phyloP scores from a whole-genome alignment of 2,797 vertebrate species.

The Macrochelys suwanniensis region DNA sequence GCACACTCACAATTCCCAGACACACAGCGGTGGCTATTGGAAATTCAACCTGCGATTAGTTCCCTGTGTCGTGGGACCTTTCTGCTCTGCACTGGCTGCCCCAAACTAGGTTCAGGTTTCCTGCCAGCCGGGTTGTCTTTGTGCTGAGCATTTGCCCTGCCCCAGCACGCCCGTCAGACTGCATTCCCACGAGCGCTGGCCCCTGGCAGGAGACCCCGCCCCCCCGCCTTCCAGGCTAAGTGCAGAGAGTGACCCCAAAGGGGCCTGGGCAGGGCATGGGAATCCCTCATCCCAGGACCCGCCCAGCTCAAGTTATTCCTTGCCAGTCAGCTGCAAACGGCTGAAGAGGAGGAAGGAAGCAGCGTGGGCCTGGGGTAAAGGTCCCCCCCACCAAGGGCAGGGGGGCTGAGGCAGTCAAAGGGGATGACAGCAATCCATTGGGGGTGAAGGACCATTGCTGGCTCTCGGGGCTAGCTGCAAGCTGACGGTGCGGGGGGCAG shows the following conservation, averaged over 20 bases:
- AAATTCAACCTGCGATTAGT: no score
- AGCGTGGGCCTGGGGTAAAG: background rate
- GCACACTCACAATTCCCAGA: no score
- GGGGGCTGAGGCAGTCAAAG: background rate
- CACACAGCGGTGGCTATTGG: no score
- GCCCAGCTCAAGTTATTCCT: background rate
- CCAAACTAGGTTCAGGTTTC: background rate
- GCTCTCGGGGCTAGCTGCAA: background rate
- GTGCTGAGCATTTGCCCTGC: no score
- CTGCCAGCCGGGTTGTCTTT: no score
- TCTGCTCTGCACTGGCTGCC: background rate
- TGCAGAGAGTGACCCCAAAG: background rate
- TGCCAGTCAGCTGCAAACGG: background rate
- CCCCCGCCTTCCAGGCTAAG: no score
- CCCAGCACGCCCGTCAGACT: background rate
- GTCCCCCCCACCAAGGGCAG: no score
- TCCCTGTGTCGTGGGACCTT: background rate
- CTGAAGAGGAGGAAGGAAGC: background rate
- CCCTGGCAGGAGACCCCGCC: no score
- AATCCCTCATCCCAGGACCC: no score
- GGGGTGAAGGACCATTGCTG: no score
- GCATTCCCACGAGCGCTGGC: background rate
- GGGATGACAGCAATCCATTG: background rate
- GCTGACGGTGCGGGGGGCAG: background rate
- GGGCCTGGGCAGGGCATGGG: background rate